Base-by-base conservation (phyloP, 2,113 vertebrate genomes). In the Pelecanus crispus region DNA sequence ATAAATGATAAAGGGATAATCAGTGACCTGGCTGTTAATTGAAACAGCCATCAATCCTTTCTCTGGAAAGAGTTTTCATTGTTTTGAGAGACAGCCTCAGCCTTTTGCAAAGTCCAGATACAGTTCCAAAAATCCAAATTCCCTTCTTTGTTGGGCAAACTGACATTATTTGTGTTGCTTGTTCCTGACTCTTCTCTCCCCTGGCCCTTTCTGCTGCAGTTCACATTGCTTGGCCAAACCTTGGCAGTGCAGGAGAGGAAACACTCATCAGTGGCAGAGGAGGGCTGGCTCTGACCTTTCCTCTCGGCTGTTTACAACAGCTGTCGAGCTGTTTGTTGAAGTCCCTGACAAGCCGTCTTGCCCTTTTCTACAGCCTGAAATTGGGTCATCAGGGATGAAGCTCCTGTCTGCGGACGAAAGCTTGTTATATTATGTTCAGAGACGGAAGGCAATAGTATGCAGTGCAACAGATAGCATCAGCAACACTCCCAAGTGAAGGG, bases 231-330 rank as follows among this genome's bases (percentile, higher is more conserved):
- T n/a, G 63, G 87, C 45, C 81, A 58, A 68, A 14, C 26, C 45
- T 28, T 18, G 68, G 70, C 52, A 44, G 50, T 2, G 65, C 34
- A 44, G 67, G 40, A 62, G 55, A 78, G 49, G 42, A 9, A 72
- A 44, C 7, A 17, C 22, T 45, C 38, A 50, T 16, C 59, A 40
- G 59, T 61, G 49, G 81, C 31, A 58, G 62, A 65, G 75, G 11
- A 67, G 66, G 44, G 52, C 31, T 79, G 94, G 58, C 65, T 79
- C 49, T 89, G 93, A 36, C 92, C 90, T 97, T 80, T 95, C 85
- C 58, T 92, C 81, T 31, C 3, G 3, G 50, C 78, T 93, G 88
- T 73, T 92, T 68, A 45, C 82, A 75, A 44, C 83, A 96, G 92
- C 88, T 96, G 61, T 42, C 1, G 2, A 90, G 88, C 45, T 87